These are phyloP conservation scores for Galeopterus variegatus DNA, from an alignment of 2,113 vertebrate genomes.

Conservation along the genomic window DNA sequence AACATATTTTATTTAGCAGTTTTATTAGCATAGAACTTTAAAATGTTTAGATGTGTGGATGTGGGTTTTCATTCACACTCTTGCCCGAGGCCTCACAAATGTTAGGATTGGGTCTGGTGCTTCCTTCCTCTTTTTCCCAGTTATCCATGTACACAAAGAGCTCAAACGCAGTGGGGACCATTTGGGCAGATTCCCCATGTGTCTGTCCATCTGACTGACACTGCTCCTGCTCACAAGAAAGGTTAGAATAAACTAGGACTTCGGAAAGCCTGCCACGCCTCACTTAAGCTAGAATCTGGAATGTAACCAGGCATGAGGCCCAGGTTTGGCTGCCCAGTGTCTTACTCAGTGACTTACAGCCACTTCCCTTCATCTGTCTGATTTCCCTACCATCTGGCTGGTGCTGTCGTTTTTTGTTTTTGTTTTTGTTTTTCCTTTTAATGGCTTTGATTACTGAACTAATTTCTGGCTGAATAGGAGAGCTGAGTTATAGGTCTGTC, in stretches of 20 bases:
- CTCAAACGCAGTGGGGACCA: not conserved
- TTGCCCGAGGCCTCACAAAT: not conserved
- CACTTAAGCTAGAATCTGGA: not conserved
- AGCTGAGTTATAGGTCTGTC: constrained; percentile 57
- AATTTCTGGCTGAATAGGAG: constrained; percentile 66
- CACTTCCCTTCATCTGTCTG: constrained; percentile 2
- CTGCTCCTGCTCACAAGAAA: not conserved
- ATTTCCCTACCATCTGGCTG: constrained; percentile 65
- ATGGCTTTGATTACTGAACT: constrained; percentile 70
- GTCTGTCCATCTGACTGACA: not conserved
- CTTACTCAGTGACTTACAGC: not conserved
- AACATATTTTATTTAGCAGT: too few species aligned
- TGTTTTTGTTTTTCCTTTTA: not conserved
- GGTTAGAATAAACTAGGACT: not conserved
- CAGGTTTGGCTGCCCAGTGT: not conserved
- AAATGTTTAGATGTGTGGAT: not conserved
- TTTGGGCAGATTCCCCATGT: accelerated
- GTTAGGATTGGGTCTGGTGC: not conserved
- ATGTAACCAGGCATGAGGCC: not conserved
- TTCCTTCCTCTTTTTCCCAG: not conserved
- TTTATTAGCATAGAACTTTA: not conserved
- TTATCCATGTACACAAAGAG: not conserved
- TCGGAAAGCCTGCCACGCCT: not conserved
- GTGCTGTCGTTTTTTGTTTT: not conserved
- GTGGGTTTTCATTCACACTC: not conserved